phyloP scores from a whole-genome alignment of 2,797 vertebrate genomes.

The Gallirallus australis region DNA sequence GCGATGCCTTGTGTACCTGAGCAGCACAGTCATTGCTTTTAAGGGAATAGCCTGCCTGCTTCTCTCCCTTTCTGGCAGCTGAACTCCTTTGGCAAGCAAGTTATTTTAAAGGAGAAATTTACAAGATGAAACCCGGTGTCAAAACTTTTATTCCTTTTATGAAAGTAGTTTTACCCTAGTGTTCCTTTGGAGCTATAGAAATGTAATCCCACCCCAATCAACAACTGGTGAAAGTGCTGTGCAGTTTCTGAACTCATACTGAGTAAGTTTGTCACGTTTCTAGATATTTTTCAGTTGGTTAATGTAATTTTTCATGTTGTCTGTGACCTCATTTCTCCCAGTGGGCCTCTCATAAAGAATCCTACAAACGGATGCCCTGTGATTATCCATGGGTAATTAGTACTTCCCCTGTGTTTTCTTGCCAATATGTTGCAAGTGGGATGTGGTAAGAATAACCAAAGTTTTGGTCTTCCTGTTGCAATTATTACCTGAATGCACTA shows the following conservation, averaged over 20 bases:
- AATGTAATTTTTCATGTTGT: background rate
- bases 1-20: slow-evolving; percentile 18
- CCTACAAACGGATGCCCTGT: background rate
- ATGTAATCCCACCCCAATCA: background rate
- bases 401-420: background rate
- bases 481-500: background rate
- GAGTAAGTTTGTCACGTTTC: background rate
- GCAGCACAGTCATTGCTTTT: slow-evolving; percentile 34
- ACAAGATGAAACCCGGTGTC: slow-evolving; percentile 34
- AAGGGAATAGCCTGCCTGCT: slow-evolving; percentile 42
- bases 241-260: background rate
- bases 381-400: slow-evolving; percentile 7
- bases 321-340: background rate
- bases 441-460: slow-evolving; percentile 7
- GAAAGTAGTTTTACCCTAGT: background rate
- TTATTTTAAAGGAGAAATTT: slow-evolving; percentile 40
- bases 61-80: slow-evolving; percentile 49
- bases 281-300: background rate
- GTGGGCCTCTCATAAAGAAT: background rate
- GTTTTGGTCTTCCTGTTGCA: slow-evolving; percentile 15
- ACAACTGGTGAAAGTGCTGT: background rate
- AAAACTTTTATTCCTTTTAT: slow-evolving; percentile 43
- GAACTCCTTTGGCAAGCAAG: slow-evolving; percentile 33
- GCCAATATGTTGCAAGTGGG: slow-evolving; percentile 1
- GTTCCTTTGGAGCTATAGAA: background rate